Conservation (phyloP, 2,888 invertebrate species). For the Lochmaea crataegi region DNA sequence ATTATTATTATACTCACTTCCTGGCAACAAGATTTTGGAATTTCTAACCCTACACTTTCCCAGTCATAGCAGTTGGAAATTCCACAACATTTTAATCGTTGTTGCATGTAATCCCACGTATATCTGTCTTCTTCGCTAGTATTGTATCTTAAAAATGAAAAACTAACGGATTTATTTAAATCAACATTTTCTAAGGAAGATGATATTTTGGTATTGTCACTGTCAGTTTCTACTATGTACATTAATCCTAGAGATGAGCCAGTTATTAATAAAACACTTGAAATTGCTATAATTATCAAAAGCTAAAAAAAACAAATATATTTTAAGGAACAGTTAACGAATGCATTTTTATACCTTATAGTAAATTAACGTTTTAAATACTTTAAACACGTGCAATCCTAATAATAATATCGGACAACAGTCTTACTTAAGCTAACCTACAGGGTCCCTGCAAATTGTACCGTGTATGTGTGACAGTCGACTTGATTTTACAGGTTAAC, state of each 20-base stretch:
- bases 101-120: conserved; percentile 43
- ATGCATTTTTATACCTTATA: no score
- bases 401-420: no score
- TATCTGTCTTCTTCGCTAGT: conserved; percentile 20
- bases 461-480: no score
- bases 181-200: conserved; percentile 31
- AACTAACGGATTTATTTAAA: conserved; percentile 35
- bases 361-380: no score
- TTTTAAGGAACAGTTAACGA: background rate
- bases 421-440: no score
- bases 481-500: no score
- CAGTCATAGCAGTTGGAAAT: conserved; percentile 37
- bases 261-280: conserved; percentile 34
- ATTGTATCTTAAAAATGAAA: conserved; percentile 34
- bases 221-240: conserved; percentile 27
- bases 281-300: conserved; percentile 34
- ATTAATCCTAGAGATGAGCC: conserved; percentile 38
- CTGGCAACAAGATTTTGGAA: conserved; percentile 42
- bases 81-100: conserved; percentile 42
- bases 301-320: conserved; percentile 34
- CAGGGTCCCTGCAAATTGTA: no score
- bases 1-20: conserved; percentile 26
- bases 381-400: no score
- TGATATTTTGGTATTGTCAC: conserved; percentile 11
- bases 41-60: conserved; percentile 20